Conservation (phyloP, 2,797 vertebrate genomes). For the Brachymystax lenok region DNA sequence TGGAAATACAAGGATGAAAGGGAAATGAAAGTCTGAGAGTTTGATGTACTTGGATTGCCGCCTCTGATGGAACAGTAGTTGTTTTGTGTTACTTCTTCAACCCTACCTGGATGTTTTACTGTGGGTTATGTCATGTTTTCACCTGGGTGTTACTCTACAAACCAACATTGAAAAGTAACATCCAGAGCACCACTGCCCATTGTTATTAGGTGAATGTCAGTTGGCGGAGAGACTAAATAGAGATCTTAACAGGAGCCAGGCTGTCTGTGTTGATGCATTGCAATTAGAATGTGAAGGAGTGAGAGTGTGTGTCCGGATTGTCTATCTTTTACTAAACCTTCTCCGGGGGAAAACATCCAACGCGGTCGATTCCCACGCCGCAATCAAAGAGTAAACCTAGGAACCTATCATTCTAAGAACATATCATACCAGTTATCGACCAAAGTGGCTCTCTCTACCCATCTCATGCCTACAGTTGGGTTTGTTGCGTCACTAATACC, state of each 20-base stretch:
- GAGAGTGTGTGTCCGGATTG: neutral
- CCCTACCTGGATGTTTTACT: constrained; percentile 48
- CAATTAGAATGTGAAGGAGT: neutral
- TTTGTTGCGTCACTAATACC: constrained; percentile 36
- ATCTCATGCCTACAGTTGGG: constrained; percentile 46
- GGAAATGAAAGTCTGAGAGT: constrained; percentile 18
- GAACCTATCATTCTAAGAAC: neutral
- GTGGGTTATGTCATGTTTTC: constrained; percentile 35
- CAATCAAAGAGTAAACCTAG: constrained; percentile 14
- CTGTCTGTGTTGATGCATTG: neutral
- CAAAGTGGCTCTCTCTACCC: constrained; percentile 40
- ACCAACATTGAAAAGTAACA: neutral
- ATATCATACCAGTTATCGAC: constrained; percentile 14
- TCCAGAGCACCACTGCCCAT: neutral
- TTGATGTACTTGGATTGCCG: constrained; percentile 1
- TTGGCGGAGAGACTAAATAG: neutral
- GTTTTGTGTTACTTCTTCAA: neutral
- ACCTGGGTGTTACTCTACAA: constrained; percentile 10
- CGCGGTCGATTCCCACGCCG: neutral
- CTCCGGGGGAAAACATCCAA: constrained; percentile 9
- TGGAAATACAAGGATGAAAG: constrained; percentile 62
- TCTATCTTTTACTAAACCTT: neutral
- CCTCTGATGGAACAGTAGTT: neutral
- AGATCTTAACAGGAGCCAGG: neutral
- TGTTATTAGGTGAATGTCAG: neutral